phyloP scores from a whole-genome alignment of 2,888 invertebrate species.

The Meiosimyza platycephala region DNA sequence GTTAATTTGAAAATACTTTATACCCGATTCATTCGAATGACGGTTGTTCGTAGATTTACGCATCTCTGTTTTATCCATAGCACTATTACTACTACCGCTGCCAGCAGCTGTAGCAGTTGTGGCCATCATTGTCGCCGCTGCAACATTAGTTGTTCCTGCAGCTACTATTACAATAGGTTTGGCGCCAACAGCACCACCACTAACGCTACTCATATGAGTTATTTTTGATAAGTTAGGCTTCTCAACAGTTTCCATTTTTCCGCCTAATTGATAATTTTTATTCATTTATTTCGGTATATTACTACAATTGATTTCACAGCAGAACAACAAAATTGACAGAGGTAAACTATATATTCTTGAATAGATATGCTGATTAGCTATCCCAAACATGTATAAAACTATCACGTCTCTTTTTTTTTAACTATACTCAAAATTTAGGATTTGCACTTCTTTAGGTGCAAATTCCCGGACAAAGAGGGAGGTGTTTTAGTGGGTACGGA shows the following conservation, averaged over 20 bases:
- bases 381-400: too few species aligned
- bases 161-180: conserved; percentile 33
- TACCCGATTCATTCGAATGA: conserved; percentile 68
- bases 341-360: too few species aligned
- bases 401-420: too few species aligned
- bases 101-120: conserved; percentile 24
- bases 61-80: conserved; percentile 60
- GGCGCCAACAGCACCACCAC: conserved; percentile 36
- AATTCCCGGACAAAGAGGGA: too few species aligned
- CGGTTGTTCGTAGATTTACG: conserved; percentile 63
- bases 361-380: too few species aligned
- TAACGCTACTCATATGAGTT: conserved; percentile 23
- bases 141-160: conserved; percentile 38
- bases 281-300: background rate
- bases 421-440: too few species aligned
- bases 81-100: conserved; percentile 10
- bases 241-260: conserved; percentile 20
- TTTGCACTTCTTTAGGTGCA: too few species aligned
- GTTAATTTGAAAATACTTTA: conserved; percentile 9
- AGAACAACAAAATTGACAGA: too few species aligned
- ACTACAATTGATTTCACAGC: conserved; percentile 36
- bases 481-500: too few species aligned
- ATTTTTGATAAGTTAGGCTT: conserved; percentile 44
- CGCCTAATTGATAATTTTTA: conserved; percentile 27
- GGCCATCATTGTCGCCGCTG: conserved; percentile 36